A percentile compares a stretch with the other conserved stretches of the same genome.
Evolutionary conservation across 2,888 invertebrate genomes (phyloP).

Genomic region (Oscheius sp.): DNA sequence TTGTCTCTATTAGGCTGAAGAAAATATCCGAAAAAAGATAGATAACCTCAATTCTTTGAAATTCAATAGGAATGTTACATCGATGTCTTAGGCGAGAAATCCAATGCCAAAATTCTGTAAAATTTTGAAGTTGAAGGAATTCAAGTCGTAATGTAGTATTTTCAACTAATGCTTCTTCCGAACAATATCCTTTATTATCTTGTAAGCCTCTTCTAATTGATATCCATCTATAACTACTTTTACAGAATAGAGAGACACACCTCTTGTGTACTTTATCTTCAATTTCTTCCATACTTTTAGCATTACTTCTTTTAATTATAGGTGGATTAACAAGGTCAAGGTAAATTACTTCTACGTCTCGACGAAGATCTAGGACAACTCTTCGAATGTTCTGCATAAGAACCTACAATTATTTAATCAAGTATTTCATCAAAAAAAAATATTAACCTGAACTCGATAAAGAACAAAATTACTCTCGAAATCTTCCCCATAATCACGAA

Average conservation of each 20-base stretch:
- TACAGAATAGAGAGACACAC: no score
- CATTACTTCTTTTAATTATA: conserved; percentile 1
- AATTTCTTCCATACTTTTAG: not conserved
- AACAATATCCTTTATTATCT: not conserved
- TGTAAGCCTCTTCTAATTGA: not conserved
- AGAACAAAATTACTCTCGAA: not conserved
- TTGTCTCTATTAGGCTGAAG: not conserved
- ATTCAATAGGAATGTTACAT: conserved; percentile 49
- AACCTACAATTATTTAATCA: not conserved
- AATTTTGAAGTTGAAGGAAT: not conserved
- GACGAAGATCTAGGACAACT: not conserved
- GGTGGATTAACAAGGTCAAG: conserved; percentile 1
- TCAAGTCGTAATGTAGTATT: conserved; percentile 5
- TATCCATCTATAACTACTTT: not conserved
- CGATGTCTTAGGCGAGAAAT: conserved; percentile 48
- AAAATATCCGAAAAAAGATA: not conserved
- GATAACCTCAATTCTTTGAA: conserved; percentile 22
- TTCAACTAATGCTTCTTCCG: conserved; percentile 3
- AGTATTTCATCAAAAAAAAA: not conserved
- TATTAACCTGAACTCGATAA: conserved; percentile 12
- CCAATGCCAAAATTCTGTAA: conserved; percentile 27
- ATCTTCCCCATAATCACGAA: not conserved
- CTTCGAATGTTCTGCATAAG: conserved; percentile 13
- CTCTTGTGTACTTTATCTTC: not conserved
- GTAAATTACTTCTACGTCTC: not conserved